Evolutionary conservation across 2,797 vertebrate genomes (phyloP).

Genomic region (Anguilla obscura): DNA sequence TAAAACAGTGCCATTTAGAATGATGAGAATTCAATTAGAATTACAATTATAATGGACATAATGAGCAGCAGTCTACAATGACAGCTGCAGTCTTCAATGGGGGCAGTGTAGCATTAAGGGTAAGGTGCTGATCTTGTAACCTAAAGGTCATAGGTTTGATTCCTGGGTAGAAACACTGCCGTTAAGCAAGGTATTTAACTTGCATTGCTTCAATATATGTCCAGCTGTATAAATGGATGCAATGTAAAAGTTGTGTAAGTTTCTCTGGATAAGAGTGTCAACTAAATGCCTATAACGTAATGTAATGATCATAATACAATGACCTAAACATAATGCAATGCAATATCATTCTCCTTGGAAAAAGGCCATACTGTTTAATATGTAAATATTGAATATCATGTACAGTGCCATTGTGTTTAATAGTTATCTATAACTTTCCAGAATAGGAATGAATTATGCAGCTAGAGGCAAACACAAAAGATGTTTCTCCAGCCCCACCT

Average conservation of each 20-base stretch:
- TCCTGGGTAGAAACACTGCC: too few species aligned
- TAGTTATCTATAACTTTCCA: conserved; percentile 56
- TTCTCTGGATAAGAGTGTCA: too few species aligned
- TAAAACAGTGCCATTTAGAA: background rate
- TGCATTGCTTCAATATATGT: too few species aligned
- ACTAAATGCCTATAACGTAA: too few species aligned
- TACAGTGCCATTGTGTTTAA: background rate
- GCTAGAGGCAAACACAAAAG: conserved; percentile 50
- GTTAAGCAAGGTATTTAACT: too few species aligned
- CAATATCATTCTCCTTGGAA: background rate
- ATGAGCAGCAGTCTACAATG: background rate
- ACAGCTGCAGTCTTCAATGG: background rate
- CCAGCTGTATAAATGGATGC: too few species aligned
- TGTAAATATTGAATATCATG: conserved; percentile 3
- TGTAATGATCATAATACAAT: too few species aligned
- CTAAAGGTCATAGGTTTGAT: too few species aligned
- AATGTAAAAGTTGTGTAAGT: too few species aligned
- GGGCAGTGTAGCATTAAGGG: too few species aligned
- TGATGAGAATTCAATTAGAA: background rate
- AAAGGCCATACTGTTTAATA: background rate
- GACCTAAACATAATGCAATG: background rate
- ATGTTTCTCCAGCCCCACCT: conserved; percentile 42
- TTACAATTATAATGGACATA: background rate
- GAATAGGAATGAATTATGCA: conserved; percentile 51
- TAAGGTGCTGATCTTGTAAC: background rate